phyloP scores from a whole-genome alignment of 2,888 invertebrate species.

The Autographa pulchrina region DNA sequence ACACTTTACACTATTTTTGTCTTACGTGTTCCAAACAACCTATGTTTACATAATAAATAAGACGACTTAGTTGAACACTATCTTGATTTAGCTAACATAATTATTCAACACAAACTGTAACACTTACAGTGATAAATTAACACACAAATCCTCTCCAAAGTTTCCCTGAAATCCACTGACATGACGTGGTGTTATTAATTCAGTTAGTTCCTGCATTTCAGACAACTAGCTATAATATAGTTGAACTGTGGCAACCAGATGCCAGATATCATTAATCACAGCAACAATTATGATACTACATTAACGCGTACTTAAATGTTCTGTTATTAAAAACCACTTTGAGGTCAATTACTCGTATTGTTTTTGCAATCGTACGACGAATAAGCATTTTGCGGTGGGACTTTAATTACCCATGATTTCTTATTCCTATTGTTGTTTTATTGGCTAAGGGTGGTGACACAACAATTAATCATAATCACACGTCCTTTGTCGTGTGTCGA shows the following conservation, averaged over 20 bases:
- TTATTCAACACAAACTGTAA: constrained; percentile 20
- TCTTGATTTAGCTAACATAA: background rate
- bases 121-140: constrained; percentile 41
- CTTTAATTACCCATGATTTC: constrained; percentile 36
- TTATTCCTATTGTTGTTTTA: constrained; percentile 35
- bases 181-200: constrained; percentile 62
- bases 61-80: background rate
- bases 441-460: constrained; percentile 48
- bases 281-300: constrained; percentile 32
- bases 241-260: constrained; percentile 47
- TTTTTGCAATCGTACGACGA: constrained; percentile 37
- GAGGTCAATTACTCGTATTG: constrained; percentile 47
- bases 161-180: constrained; percentile 53
- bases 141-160: constrained; percentile 29
- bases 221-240: constrained; percentile 41
- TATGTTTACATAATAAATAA: background rate
- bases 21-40: background rate
- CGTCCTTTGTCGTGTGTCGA: constrained; percentile 54
- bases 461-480: constrained; percentile 67
- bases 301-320: constrained; percentile 32
- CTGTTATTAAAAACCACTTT: constrained; percentile 61
- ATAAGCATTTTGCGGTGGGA: constrained; percentile 43
- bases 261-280: constrained; percentile 52
- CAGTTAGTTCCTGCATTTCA: constrained; percentile 44
- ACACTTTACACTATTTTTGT: too few species aligned